Evolutionary conservation across 2,888 invertebrate species (phyloP).

Genomic region (Callyntrura sp.): DNA sequence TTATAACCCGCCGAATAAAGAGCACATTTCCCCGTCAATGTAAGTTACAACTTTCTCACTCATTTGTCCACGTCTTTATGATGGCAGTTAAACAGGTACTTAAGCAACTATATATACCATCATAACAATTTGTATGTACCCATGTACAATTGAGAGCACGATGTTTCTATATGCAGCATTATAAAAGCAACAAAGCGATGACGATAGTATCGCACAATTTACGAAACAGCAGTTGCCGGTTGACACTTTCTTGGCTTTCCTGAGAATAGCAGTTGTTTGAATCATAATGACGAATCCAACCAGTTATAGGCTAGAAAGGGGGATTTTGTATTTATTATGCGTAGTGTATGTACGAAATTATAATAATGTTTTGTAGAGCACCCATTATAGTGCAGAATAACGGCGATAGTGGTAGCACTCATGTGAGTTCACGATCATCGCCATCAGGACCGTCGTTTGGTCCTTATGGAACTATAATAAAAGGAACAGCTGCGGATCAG

Average conservation of each 20-base stretch:
- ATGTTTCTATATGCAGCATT: no score
- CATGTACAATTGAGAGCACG: no score
- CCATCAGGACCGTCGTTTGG: not conserved
- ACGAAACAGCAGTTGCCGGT: no score
- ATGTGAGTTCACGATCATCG: not conserved
- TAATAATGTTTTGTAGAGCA: conserved; percentile 13
- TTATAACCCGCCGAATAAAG: not conserved
- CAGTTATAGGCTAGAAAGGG: no score
- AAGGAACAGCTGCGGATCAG: conserved; percentile 57
- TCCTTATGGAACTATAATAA: conserved; percentile 55
- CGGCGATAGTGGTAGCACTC: not conserved
- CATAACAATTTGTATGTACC: not conserved
- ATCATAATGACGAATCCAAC: no score
- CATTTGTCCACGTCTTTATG: not conserved
- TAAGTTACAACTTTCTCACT: not conserved
- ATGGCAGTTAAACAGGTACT: conserved; percentile 8
- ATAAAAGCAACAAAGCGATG: no score
- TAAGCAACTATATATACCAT: conserved; percentile 10
- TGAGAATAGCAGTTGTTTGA: no score
- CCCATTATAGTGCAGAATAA: not conserved
- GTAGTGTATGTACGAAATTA: not conserved
- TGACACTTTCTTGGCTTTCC: no score
- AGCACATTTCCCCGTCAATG: not conserved
- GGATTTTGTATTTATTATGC: not conserved
- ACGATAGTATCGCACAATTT: no score